Conservation (phyloP, 1,140 invertebrate genomes). For the Panagrolaimus sp. region DNA sequence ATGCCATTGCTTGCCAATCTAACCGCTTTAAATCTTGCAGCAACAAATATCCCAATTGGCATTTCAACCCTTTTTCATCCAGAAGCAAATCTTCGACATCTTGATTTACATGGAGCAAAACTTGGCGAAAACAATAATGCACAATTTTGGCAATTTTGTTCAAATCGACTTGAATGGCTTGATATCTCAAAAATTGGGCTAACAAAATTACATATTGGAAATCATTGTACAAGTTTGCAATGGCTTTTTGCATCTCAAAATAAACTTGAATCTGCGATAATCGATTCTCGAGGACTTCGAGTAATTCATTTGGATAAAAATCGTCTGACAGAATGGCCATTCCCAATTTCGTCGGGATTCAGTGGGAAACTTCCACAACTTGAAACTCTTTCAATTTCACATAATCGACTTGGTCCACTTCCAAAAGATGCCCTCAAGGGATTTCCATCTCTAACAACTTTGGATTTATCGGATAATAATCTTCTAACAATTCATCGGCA, state of each 20-base stretch:
- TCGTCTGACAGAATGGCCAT: slow-evolving; percentile 26
- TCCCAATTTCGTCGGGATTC: neutral
- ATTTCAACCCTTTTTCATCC: slow-evolving; percentile 21
- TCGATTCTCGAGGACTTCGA: slow-evolving; percentile 18
- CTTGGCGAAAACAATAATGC: neutral
- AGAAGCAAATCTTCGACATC: slow-evolving; percentile 20
- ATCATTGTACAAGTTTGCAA: slow-evolving; percentile 24
- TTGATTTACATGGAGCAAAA: slow-evolving; percentile 25
- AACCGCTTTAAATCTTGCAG: slow-evolving; percentile 21
- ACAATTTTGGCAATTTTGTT: slow-evolving; percentile 30
- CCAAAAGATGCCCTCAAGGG: neutral
- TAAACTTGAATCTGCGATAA: slow-evolving; percentile 13
- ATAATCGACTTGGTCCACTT: slow-evolving; percentile 15
- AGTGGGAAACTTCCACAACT: slow-evolving; percentile 1
- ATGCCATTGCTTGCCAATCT: slow-evolving; percentile 32
- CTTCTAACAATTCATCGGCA: neutral
- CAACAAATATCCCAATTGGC: neutral
- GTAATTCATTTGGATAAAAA: slow-evolving; percentile 28
- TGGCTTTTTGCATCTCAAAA: slow-evolving; percentile 40
- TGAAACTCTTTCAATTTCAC: slow-evolving; percentile 31
- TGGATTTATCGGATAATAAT: neutral
- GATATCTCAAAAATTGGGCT: slow-evolving; percentile 34
- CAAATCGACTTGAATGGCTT: slow-evolving; percentile 37
- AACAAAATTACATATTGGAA: slow-evolving; percentile 14
- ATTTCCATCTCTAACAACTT: neutral